Evolutionary conservation across 2,113 vertebrate species (phyloP).

Genomic region (Calcarius ornatus): DNA sequence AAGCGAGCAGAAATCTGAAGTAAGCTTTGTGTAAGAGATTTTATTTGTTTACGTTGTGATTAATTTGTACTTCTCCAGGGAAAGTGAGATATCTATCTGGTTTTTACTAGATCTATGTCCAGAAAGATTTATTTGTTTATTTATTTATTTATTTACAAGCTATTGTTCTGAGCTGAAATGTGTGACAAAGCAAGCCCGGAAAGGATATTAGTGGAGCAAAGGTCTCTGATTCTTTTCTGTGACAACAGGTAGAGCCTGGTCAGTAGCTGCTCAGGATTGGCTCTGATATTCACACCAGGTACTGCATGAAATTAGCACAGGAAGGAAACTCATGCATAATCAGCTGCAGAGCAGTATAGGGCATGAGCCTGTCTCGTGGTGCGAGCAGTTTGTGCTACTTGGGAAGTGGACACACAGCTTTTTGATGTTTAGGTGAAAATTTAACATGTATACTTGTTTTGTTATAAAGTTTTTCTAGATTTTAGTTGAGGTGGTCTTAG

Average conservation of each 20-base stretch:
- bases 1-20: neutral
- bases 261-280: neutral
- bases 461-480: neutral
- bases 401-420: neutral
- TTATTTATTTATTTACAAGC: neutral
- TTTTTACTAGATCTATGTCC: neutral
- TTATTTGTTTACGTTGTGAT: neutral
- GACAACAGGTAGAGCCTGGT: neutral
- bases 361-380: accelerated
- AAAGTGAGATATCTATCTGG: neutral
- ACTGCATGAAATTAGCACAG: neutral
- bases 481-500: neutral
- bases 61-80: neutral
- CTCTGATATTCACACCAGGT: neutral
- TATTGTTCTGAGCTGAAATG: neutral
- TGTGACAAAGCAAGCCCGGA: neutral
- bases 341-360: neutral
- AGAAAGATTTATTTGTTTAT: neutral
- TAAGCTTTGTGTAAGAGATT: neutral
- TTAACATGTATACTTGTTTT: neutral
- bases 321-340: neutral
- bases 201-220: neutral
- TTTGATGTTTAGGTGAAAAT: neutral
- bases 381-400: neutral
- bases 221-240: neutral